Percentiles rank a stretch among this genome's conserved stretches.
These are phyloP conservation scores for Sitta carolinensis DNA, from an alignment of 2,797 vertebrate genomes.

Conservation along the genomic window DNA sequence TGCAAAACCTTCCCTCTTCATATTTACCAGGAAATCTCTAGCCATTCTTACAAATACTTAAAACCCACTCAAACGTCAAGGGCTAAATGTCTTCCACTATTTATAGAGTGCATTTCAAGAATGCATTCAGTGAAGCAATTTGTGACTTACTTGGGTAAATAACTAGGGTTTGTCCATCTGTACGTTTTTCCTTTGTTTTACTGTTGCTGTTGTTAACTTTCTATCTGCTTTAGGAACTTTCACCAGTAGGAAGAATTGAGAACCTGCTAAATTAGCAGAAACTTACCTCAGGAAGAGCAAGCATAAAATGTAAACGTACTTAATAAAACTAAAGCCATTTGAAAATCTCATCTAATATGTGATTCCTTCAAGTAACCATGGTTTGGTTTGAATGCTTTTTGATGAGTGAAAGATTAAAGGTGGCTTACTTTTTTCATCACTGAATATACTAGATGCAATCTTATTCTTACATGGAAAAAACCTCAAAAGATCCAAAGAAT, in stretches of 20 bases:
- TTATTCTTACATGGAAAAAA: neutral
- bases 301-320: neutral
- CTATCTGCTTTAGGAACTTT: neutral
- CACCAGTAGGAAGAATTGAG: neutral
- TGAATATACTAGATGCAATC: neutral
- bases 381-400: neutral
- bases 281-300: neutral
- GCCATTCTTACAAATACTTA: neutral
- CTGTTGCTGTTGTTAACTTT: neutral
- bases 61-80: neutral
- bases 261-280: neutral
- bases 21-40: neutral
- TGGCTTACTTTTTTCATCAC: neutral
- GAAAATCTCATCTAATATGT: neutral
- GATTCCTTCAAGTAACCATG: neutral
- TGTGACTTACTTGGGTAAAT: neutral
- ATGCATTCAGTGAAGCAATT: neutral
- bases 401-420: neutral
- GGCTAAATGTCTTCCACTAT: neutral
- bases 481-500: rapidly evolving
- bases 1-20: neutral
- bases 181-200: neutral
- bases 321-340: neutral
- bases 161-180: neutral
- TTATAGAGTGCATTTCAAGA: neutral